A percentile compares a stretch with the other conserved stretches of the same genome.
phyloP scores from a whole-genome alignment of 2,113 vertebrate species.

The Nesogale talazaci region DNA sequence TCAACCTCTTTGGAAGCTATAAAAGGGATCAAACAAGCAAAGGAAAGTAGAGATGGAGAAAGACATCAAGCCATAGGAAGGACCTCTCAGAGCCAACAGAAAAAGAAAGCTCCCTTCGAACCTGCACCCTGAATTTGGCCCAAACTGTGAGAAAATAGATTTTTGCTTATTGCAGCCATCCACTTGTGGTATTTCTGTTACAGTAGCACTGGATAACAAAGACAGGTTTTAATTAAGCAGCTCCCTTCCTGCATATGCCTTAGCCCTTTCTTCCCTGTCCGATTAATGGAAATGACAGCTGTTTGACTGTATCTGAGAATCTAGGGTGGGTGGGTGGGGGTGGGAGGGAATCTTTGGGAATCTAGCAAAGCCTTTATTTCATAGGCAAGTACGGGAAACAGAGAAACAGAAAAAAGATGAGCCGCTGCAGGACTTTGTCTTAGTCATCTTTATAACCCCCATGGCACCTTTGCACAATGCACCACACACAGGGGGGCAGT shows the following conservation, averaged over 20 bases:
- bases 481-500: slow-evolving; percentile 42
- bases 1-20: not conserved
- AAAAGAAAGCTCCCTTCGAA: not conserved
- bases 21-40: not conserved
- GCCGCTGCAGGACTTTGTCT: slow-evolving; percentile 74
- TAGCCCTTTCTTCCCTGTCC: slow-evolving; percentile 28
- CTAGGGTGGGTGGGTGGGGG: not conserved
- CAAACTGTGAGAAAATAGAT: not conserved
- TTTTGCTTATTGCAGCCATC: not conserved
- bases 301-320: slow-evolving; percentile 44
- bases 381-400: slow-evolving; percentile 63
- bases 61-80: not conserved
- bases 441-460: slow-evolving; percentile 77
- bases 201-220: not conserved
- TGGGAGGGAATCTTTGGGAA: not conserved
- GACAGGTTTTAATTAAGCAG: slow-evolving; percentile 54
- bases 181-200: not conserved
- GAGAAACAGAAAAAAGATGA: slow-evolving; percentile 63
- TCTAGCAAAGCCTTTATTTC: slow-evolving; percentile 56
- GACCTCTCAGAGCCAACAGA: not conserved
- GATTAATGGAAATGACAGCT: slow-evolving; percentile 51
- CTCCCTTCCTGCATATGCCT: slow-evolving; percentile 16
- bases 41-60: not conserved
- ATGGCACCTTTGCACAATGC: slow-evolving; percentile 70
- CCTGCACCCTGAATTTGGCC: not conserved